Base-by-base conservation (phyloP, 2,888 invertebrate genomes). In the Trissolcus brochymenae region DNA sequence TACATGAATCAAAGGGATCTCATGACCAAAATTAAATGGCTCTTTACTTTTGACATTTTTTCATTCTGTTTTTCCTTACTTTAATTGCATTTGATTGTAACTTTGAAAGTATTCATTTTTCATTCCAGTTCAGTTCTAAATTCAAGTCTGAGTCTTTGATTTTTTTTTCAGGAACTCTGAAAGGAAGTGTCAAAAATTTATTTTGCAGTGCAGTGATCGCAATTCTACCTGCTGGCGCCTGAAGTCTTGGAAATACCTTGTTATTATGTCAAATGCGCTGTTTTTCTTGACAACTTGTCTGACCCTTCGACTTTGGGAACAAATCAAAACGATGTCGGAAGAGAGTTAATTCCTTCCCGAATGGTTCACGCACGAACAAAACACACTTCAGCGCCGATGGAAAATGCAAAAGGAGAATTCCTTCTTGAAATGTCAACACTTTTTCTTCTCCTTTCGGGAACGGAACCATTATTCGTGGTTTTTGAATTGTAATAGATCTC, bases 181-280 rank as follows among this genome's bases (percentile, higher is more conserved):
- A 35, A 35, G 35, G 35, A 35, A 41, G 35, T 41, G 29, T 19
- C 41, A 29, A 67, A 67, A 59, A 57, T 67, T 53, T 67, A 67
- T 67, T 67, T 35, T 53, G 59, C 51, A 59, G 59, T 35, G n/a
- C 3, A 13, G 40, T 61, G 35, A 46, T 43, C 29, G 35, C n/a
- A 19, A 35, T 67, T 62, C 57, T 67, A 62, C 62, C 62, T 67
- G 74, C 59, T 64, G 75, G 68, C 68, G 75, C 68, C 75, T 59
- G 68, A 55, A 41, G 68, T 75, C 75, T 75, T 68, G 64, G 35
- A 75, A 75, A 75, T 68, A 68, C 59, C 68, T 68, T 59, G 68
- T 68, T 68, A 46, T 75, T 64, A 54, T 68, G 74, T 57, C 67
- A 74, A 25, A 25, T 35, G 46, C 51, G 67, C 43, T 68, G 59